A percentile compares a stretch with the other conserved stretches of the same genome.
phyloP scores from a whole-genome alignment of 2,113 vertebrate genomes.

The Ceyx cyanopectus region DNA sequence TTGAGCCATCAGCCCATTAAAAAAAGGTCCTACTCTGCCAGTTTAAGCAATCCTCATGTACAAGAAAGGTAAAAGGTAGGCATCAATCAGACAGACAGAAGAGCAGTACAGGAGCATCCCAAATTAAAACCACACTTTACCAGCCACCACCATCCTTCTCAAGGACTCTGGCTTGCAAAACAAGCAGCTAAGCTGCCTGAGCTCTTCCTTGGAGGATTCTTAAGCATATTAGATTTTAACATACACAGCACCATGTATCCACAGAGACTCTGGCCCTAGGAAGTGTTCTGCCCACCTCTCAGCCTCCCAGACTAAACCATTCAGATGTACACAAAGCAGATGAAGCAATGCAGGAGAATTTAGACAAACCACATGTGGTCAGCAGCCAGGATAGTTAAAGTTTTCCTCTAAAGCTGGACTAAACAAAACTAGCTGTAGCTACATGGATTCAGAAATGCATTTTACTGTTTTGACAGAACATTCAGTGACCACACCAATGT shows the following conservation, averaged over 20 bases:
- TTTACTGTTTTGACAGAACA: background rate
- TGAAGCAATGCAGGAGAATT: background rate
- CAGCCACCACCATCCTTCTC: background rate
- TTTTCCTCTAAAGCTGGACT: background rate
- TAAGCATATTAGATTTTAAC: background rate
- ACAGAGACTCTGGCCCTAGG: background rate
- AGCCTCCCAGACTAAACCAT: conserved; percentile 12
- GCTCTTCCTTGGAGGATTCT: background rate
- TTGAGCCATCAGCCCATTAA: background rate
- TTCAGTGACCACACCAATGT: background rate
- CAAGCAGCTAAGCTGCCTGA: background rate
- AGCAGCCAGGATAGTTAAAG: background rate
- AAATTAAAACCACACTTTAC: background rate
- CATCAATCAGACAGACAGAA: background rate
- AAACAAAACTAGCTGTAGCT: conserved; percentile 22
- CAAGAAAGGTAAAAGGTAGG: background rate
- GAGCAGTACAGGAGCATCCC: background rate
- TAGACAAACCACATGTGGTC: background rate
- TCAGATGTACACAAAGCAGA: background rate
- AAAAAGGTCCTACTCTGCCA: background rate
- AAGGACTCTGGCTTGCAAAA: background rate
- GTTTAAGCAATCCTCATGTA: background rate
- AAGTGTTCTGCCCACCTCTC: background rate
- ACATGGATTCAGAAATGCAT: background rate
- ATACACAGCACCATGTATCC: background rate